These are phyloP conservation scores for Machaerirhynchus nigripectus DNA, from an alignment of 2,113 vertebrate species.

Conservation along the genomic window DNA sequence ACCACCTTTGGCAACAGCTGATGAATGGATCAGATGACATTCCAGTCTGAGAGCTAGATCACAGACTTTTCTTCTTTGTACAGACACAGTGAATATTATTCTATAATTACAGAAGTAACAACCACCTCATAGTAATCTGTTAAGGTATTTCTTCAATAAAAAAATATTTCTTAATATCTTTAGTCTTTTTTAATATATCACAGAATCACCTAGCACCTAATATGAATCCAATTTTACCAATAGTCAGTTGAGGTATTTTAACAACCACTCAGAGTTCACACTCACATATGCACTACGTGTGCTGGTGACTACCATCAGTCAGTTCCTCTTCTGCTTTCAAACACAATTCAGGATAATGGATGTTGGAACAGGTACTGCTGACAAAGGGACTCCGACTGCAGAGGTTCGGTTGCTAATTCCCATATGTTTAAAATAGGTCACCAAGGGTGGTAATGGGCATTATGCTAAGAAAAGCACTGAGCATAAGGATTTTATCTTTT, in stretches of 20 bases:
- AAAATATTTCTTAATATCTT: background rate
- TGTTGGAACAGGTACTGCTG: rapidly evolving
- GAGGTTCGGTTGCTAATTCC: background rate
- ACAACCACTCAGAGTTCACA: background rate
- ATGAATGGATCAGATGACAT: background rate
- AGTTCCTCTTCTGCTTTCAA: background rate
- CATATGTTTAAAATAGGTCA: background rate
- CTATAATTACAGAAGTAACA: background rate
- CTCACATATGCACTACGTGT: too few relatives aligned
- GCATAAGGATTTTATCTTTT: background rate
- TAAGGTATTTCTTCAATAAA: background rate
- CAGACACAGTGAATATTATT: background rate
- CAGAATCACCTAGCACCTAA: background rate
- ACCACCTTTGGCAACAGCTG: background rate
- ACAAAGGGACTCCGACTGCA: background rate
- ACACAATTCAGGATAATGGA: background rate
- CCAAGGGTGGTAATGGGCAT: background rate
- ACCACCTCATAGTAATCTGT: background rate
- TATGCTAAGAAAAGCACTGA: background rate
- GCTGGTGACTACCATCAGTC: background rate
- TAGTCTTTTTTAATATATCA: background rate
- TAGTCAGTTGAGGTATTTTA: background rate
- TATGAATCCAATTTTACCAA: background rate
- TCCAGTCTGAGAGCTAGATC: background rate
- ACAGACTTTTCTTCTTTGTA: background rate